A percentile compares a stretch with the other conserved stretches of the same genome.
phyloP scores from a whole-genome alignment of 64 coral and sea anemone species.

The Pachyseris speciosa region DNA sequence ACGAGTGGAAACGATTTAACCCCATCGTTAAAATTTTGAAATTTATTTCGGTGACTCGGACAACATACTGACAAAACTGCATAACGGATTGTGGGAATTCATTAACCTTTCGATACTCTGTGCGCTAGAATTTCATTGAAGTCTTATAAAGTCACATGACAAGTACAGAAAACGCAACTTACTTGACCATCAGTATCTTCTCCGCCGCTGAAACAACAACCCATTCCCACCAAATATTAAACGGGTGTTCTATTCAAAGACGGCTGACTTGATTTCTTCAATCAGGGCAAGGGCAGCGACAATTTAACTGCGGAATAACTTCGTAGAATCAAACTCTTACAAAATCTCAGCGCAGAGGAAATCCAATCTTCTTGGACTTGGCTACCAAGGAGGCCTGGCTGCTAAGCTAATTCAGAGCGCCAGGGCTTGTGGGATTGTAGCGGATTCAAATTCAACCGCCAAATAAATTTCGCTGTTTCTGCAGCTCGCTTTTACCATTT shows the following conservation, averaged over 20 bases:
- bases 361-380: not conserved
- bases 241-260: not conserved
- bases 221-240: slow-evolving; percentile 44
- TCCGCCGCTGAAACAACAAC: slow-evolving; percentile 87
- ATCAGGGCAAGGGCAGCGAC: not conserved
- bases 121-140: too few species aligned
- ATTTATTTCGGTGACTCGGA: not conserved
- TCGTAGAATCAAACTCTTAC: not conserved
- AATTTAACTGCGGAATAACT: not conserved
- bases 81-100: too few species aligned
- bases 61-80: not conserved
- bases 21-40: not conserved
- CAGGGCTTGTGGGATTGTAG: not conserved
- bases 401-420: not conserved
- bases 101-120: too few species aligned
- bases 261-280: not conserved
- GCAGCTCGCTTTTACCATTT: not conserved
- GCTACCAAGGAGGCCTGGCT: not conserved
- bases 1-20: not conserved
- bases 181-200: slow-evolving; percentile 43
- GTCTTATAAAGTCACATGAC: slow-evolving; percentile 59
- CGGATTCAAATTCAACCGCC: slow-evolving; percentile 47
- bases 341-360: slow-evolving; percentile 9
- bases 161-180: not conserved
- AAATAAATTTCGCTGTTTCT: not conserved